A percentile compares a stretch with the other conserved stretches of the same genome.
Conservation (phyloP, 2,888 invertebrate genomes). For the Phyllotreta cruciferae region DNA sequence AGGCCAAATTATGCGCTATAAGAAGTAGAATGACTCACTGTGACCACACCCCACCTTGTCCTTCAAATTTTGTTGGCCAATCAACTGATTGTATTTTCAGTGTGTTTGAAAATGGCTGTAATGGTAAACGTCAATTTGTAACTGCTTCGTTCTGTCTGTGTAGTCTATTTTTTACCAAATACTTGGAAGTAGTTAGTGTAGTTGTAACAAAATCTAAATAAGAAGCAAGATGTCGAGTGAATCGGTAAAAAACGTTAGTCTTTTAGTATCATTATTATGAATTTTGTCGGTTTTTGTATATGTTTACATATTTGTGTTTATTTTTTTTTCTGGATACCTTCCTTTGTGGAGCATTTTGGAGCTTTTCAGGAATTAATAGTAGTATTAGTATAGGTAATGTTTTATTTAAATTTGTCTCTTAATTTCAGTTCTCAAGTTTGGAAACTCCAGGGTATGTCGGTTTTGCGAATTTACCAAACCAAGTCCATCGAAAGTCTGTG, state of each 20-base stretch:
- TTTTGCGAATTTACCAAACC: conserved; percentile 95
- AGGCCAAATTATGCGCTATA: too few relatives aligned
- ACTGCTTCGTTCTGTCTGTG: conserved; percentile 7
- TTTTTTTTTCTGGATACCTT: conserved; percentile 16
- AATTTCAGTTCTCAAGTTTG: conserved; percentile 76
- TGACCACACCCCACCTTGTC: conserved; percentile 35
- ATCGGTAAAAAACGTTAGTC: conserved; percentile 67
- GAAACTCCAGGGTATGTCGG: conserved; percentile 91
- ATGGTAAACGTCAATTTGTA: conserved; percentile 26
- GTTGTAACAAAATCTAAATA: conserved; percentile 13
- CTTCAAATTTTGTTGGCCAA: conserved; percentile 20
- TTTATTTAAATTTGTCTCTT: neutral
- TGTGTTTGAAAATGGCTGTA: conserved; percentile 31
- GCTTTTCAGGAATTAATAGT: neutral
- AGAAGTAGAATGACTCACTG: conserved; percentile 18
- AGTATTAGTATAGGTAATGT: neutral
- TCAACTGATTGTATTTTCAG: conserved; percentile 11
- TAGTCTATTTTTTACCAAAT: conserved; percentile 23
- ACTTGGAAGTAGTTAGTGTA: conserved; percentile 32
- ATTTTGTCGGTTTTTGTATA: conserved; percentile 8
- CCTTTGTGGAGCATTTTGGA: neutral
- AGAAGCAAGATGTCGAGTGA: conserved; percentile 65
- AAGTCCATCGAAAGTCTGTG: conserved; percentile 95
- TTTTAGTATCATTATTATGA: conserved; percentile 14
- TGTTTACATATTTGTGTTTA: conserved; percentile 18